Base-by-base conservation (phyloP, 2,113 vertebrate species). In the Tichodroma muraria region DNA sequence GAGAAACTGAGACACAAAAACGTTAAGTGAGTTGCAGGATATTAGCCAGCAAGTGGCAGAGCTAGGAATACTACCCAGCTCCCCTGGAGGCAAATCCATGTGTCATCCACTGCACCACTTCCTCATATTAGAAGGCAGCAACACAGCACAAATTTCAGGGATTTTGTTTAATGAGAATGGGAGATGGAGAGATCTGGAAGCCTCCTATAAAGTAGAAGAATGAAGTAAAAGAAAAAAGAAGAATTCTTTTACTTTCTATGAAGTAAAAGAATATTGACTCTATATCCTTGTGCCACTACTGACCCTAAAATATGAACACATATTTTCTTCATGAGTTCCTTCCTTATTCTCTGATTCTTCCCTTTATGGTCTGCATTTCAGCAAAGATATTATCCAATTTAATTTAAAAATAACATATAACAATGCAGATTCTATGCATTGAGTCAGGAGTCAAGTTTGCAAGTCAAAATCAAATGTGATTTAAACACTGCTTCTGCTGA, bases 121-220 rank as follows among this genome's bases (percentile, higher is more conserved):
- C 88, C 91, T 94, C 82, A 42, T 90, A 53, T 81, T 88, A 70
- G 54, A 94, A 91, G 79, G 40, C 87, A 95, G 70, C 44, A 94
- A 76, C 42, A 44, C 23, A 85, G 71, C 56, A 91, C 66, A 95
- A 63, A 85, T 91, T 94, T 80, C 50, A 80, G 88, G 47, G 79
- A 64, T 90, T 95, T 95, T 94, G 28, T 91, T 90, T 93, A 84
- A 88, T 75, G 66, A 79, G 80, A 96, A 90, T 44, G 87, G 68
- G 59, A 92, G 88, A 52, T 93, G 50, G 61, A 90, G 80, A 84
- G 65, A 75, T 82, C 71, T 90, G 87, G 85, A 90, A 61, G 57
- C 50, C 92, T 50, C 25, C 24, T 52, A 80, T 88, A 50, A 84
- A 57, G n/a, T 5, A 56, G 49, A 92, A 83, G 64, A 95, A 81